Evolutionary conservation across 2,797 vertebrate species (phyloP).

Genomic region (Erpetoichthys calabaricus): DNA sequence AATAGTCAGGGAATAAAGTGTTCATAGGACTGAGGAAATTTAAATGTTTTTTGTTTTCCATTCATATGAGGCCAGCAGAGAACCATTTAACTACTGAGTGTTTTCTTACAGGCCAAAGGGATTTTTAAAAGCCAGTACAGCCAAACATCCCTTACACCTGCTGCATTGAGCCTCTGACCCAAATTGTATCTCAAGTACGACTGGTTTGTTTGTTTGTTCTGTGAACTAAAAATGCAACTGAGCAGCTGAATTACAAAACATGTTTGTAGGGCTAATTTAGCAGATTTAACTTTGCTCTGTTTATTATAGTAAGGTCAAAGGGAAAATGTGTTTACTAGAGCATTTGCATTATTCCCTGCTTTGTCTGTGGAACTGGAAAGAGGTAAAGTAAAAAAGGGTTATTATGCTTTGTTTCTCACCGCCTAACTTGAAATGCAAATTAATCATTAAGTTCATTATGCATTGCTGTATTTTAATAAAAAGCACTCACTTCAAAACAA

Average conservation of each 20-base stretch:
- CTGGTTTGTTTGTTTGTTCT: slow-evolving; percentile 24
- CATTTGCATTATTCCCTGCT: slow-evolving; percentile 8
- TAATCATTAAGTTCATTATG: slow-evolving; percentile 57
- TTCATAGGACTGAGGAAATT: no score
- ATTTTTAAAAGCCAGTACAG: no score
- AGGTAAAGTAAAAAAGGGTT: slow-evolving; percentile 11
- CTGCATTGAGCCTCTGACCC: slow-evolving; percentile 35
- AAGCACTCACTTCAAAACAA: slow-evolving; percentile 46
- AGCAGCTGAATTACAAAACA: no score
- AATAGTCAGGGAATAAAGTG: no score
- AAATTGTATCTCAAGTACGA: slow-evolving; percentile 46
- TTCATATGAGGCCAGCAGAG: no score
- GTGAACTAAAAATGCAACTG: slow-evolving; percentile 1
- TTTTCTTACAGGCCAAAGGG: no score
- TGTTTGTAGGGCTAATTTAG: no score
- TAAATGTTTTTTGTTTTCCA: no score
- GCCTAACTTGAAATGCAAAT: slow-evolving; percentile 54
- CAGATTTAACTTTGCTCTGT: no score
- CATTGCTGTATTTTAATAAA: slow-evolving; percentile 48
- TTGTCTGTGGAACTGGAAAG: slow-evolving; percentile 2
- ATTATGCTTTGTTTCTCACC: slow-evolving; percentile 9
- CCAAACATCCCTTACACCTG: slow-evolving; percentile 38
- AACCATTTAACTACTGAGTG: no score
- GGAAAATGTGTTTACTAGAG: slow-evolving; percentile 8
- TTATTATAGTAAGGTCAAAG: not conserved